Evolutionary conservation across 2,113 vertebrate genomes (phyloP).

Genomic region (Etheostoma cragini): DNA sequence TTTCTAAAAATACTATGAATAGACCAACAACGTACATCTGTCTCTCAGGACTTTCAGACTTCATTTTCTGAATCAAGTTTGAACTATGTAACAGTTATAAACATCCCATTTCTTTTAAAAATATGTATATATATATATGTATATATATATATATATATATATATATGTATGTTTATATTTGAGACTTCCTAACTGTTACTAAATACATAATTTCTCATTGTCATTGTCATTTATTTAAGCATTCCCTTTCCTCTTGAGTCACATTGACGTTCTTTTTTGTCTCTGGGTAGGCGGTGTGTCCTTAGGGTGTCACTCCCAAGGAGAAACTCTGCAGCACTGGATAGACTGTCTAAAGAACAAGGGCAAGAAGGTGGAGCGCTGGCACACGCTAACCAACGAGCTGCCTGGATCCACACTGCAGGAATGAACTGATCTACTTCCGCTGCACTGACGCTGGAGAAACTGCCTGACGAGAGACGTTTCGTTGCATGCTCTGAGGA

Average conservation of each 20-base stretch:
- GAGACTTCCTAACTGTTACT: not conserved
- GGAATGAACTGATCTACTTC: slow-evolving; percentile 67
- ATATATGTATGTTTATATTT: too few species aligned
- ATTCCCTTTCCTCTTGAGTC: not conserved
- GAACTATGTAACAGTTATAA: not conserved
- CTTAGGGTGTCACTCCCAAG: slow-evolving; percentile 87
- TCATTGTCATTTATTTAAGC: not conserved
- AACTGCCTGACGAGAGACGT: slow-evolving; percentile 27
- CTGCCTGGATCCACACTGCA: slow-evolving; percentile 85
- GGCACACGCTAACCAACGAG: slow-evolving; percentile 93
- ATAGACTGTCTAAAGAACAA: slow-evolving; percentile 89
- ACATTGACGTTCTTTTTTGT: not conserved
- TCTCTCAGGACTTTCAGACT: not conserved
- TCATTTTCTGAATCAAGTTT: not conserved
- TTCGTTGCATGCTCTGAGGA: slow-evolving; percentile 62
- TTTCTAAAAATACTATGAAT: not conserved
- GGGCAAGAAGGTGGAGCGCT: slow-evolving; percentile 88
- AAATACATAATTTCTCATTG: not conserved
- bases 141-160: too few species aligned
- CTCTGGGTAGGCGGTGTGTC: slow-evolving; percentile 85
- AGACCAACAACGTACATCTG: not conserved
- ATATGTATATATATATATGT: too few species aligned
- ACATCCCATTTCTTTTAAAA: not conserved
- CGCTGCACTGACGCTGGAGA: slow-evolving; percentile 12
- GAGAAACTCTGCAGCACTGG: slow-evolving; percentile 90